A percentile compares a stretch with the other conserved stretches of the same genome.
These are phyloP conservation scores for Trididemnum nubilum DNA, from an alignment of 23 tunicate species.

Conservation along the genomic window DNA sequence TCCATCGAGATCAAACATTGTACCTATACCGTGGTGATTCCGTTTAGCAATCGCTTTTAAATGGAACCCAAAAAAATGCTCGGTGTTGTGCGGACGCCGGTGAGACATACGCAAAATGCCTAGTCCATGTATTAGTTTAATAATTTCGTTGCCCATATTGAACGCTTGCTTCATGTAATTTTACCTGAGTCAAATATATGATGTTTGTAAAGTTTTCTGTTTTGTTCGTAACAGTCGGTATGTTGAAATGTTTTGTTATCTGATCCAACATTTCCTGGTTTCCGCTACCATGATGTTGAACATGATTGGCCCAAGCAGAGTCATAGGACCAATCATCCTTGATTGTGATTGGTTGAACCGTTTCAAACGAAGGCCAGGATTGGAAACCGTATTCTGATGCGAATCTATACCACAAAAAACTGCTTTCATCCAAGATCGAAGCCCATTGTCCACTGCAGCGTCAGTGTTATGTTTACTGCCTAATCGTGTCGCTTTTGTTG, in stretches of 20 bases:
- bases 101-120: no score
- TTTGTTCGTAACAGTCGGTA: conserved; percentile 19
- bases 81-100: no score
- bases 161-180: background rate
- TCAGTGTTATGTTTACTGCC: no score
- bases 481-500: no score
- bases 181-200: conserved; percentile 80
- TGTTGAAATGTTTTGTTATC: conserved; percentile 69
- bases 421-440: background rate
- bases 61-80: no score
- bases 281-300: conserved; percentile 86
- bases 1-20: no score
- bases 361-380: conserved; percentile 88
- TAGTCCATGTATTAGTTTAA: no score
- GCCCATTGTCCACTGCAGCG: no score
- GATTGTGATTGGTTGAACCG: conserved; percentile 41
- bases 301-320: conserved; percentile 74
- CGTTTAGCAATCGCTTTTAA: no score
- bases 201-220: conserved; percentile 38
- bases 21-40: no score
- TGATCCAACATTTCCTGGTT: conserved; percentile 65
- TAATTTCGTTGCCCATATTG: no score
- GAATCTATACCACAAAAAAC: conserved; percentile 55
- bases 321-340: conserved; percentile 55
- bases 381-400: conserved; percentile 95